These are phyloP conservation scores for Ricordea florida DNA, from an alignment of 92 coral and sea anemone genomes.

Conservation along the genomic window DNA sequence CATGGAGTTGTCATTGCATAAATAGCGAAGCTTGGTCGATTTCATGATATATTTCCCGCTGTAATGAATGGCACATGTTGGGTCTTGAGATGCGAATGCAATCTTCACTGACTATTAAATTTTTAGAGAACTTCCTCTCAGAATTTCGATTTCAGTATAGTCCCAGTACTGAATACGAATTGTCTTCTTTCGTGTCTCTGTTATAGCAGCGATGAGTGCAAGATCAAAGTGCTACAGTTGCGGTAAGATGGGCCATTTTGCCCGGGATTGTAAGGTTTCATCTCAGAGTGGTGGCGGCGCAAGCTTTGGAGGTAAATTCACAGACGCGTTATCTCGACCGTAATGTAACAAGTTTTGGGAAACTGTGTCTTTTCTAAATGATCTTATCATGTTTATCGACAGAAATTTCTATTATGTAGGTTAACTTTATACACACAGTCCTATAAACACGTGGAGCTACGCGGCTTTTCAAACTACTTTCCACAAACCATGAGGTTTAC, in stretches of 20 bases:
- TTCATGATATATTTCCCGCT: neutral
- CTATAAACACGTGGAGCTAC: no score
- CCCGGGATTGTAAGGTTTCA: constrained; percentile 91
- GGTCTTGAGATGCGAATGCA: neutral
- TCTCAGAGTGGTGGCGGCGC: constrained; percentile 43
- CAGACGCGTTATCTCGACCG: neutral
- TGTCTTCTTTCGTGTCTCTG: neutral
- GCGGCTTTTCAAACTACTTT: no score
- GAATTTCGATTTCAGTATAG: neutral
- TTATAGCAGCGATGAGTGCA: constrained; percentile 11
- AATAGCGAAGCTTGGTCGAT: neutral
- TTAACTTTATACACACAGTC: no score
- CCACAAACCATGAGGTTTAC: no score
- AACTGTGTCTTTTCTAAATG: no score
- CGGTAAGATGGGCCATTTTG: constrained; percentile 85
- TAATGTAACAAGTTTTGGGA: no score
- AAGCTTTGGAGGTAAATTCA: constrained; percentile 53
- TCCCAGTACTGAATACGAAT: neutral
- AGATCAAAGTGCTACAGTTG: constrained; percentile 73
- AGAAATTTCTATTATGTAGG: no score
- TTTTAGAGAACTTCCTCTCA: neutral
- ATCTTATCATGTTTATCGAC: no score
- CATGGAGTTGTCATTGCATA: no score
- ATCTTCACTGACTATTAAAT: no score
- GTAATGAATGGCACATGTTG: no score